Evolutionary conservation across 2,888 invertebrate species (phyloP), one percentile per base, ranked within the genome.

Genomic region (Brassicogethes aeneus): DNA sequence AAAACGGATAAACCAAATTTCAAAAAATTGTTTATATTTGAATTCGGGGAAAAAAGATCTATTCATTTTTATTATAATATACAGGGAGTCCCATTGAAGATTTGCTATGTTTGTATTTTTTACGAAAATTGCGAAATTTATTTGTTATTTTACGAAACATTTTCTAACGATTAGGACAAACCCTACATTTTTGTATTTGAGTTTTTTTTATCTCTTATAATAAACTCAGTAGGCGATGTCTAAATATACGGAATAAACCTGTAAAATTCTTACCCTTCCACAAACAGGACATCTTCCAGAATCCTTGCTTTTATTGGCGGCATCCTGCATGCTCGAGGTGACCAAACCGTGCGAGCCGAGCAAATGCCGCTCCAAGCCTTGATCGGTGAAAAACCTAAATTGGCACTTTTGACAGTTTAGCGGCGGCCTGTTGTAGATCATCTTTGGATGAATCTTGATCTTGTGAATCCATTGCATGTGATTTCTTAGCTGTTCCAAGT

Each of bases 391-490:
- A 73, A 96, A 97, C 60, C 93, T 79, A 67, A 88, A 90, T 70
- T 92, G 90, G 72, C 95, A 95, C 68, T 93, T 92, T 70, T 93
- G 93, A 70, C 95, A 95, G 71, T 91, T 92, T 51, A 95, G 75
- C 35, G 94, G 94, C 42, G 95, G 92, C 68, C 87, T 76, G 70
- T 90, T 92, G 70, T 91, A 88, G 55, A 92, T 91, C 92, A 92
- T 93, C 72, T 91, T 92, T 41, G 92, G 91, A 70, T 92, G 92
- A 59, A 93, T 93, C 69, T 92, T 92, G 53, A 92, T 90, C 77
- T 94, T 93, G 68, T 95, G 95, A 65, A 94, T 93, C 89, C 92
- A 94, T 63, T 92, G 93, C 90, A 95, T 94, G 64, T 95, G 95
- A 66, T 93, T 93, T 48, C 94, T 76, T 47, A 95, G 71, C 63